A percentile compares a stretch with the other conserved stretches of the same genome.
These are phyloP conservation scores for Poeciliopsis prolifica DNA, from an alignment of 2,113 vertebrate species.

Conservation along the genomic window DNA sequence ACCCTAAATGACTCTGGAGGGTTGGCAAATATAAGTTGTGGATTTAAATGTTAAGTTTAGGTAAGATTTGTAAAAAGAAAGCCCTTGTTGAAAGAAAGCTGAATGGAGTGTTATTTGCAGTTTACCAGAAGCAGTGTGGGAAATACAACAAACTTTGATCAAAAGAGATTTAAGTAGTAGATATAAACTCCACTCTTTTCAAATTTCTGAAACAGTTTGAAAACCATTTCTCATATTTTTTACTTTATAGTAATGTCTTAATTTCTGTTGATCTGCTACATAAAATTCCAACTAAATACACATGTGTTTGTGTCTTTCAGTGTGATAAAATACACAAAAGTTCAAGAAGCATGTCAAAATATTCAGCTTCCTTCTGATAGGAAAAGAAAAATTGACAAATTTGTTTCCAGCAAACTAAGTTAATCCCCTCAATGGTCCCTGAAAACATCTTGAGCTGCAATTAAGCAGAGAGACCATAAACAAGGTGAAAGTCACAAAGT, in stretches of 20 bases:
- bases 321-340: neutral
- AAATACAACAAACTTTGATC: too few species aligned
- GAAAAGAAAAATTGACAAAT: conserved; percentile 24
- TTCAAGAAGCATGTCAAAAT: conserved; percentile 3
- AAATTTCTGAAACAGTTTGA: neutral
- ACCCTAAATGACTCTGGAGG: too few species aligned
- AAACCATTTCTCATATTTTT: neutral
- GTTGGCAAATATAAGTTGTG: too few species aligned
- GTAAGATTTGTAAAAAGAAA: too few species aligned
- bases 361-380: conserved; percentile 14
- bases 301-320: neutral
- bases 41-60: too few species aligned
- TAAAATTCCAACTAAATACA: neutral
- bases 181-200: neutral
- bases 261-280: too few species aligned
- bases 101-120: too few species aligned
- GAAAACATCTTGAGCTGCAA: conserved; percentile 39
- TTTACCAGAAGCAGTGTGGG: too few species aligned
- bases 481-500: conserved; percentile 45
- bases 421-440: conserved; percentile 32
- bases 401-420: conserved; percentile 13
- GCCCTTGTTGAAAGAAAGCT: too few species aligned
- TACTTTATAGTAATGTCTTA: neutral
- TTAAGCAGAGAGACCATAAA: conserved; percentile 34
- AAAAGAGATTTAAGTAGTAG: neutral